These are phyloP conservation scores for Zeugodacus cucurbitae DNA, from an alignment of 1,140 invertebrate species.

Conservation along the genomic window DNA sequence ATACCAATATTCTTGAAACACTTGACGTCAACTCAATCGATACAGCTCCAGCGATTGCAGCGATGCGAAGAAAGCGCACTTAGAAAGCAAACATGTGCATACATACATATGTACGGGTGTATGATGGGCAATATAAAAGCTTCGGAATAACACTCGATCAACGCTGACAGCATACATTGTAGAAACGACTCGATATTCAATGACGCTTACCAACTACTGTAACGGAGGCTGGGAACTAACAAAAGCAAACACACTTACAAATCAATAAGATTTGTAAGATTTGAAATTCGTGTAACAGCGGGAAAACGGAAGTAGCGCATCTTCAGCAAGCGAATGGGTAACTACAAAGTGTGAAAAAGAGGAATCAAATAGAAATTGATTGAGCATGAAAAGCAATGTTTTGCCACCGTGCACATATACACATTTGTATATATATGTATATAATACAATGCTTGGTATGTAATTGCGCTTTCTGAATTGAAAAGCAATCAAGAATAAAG, in stretches of 20 bases:
- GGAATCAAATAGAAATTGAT: neutral
- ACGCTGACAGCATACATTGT: neutral
- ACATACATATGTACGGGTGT: no score
- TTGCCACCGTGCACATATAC: neutral
- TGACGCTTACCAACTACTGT: slow-evolving; percentile 18
- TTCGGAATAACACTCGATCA: slow-evolving; percentile 9
- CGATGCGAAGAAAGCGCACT: neutral
- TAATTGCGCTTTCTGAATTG: neutral
- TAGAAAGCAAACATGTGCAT: neutral
- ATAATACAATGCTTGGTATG: no score
- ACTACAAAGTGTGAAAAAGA: neutral
- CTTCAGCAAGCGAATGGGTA: neutral
- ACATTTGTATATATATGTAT: neutral
- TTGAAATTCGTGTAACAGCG: no score
- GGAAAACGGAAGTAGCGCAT: neutral
- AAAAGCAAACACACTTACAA: no score
- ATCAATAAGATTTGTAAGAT: no score
- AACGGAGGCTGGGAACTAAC: slow-evolving; percentile 4
- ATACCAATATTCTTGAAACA: neutral
- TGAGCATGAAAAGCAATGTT: neutral
- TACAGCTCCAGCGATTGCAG: neutral
- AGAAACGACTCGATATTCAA: neutral
- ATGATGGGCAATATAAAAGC: neutral
- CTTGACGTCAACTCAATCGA: neutral
- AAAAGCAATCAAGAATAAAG: neutral